These are phyloP conservation scores for Petrosia ficiformis DNA, from an alignment of 37 sponge, comb jelly and placozoan genomes.

Conservation along the genomic window DNA sequence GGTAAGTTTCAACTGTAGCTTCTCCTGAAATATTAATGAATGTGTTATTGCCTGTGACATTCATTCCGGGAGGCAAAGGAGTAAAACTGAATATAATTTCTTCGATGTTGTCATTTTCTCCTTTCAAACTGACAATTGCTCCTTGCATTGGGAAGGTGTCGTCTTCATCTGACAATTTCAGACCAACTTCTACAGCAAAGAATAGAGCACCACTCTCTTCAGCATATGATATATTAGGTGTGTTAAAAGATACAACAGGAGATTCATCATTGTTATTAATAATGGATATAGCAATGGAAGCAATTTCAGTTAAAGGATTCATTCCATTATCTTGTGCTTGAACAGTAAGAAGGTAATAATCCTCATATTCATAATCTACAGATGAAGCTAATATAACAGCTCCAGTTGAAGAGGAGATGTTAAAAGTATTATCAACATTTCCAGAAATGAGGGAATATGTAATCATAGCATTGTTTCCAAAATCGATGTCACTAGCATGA, in stretches of 20 bases:
- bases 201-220: slow-evolving; percentile 21
- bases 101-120: no score
- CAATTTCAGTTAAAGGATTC: background rate
- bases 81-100: background rate
- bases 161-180: background rate
- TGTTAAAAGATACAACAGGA: slow-evolving; percentile 10
- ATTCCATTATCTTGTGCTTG: slow-evolving; percentile 26
- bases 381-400: slow-evolving; percentile 13
- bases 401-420: slow-evolving; percentile 30
- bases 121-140: no score
- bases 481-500: slow-evolving; percentile 44
- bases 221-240: background rate
- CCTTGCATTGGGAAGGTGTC: background rate
- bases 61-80: background rate
- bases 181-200: slow-evolving; percentile 12
- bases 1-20: slow-evolving; percentile 20
- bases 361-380: slow-evolving; percentile 25
- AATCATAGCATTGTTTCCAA: slow-evolving; percentile 17
- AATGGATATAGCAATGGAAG: slow-evolving; percentile 26
- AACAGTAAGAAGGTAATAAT: slow-evolving; percentile 19
- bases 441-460: slow-evolving; percentile 22
- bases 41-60: background rate
- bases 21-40: slow-evolving; percentile 5
- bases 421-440: slow-evolving; percentile 20
- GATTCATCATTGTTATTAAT: slow-evolving; percentile 35